A percentile compares a stretch with the other conserved stretches of the same genome.
Evolutionary conservation across 2,113 vertebrate species (phyloP).

Genomic region (Elgaria multicarinata): DNA sequence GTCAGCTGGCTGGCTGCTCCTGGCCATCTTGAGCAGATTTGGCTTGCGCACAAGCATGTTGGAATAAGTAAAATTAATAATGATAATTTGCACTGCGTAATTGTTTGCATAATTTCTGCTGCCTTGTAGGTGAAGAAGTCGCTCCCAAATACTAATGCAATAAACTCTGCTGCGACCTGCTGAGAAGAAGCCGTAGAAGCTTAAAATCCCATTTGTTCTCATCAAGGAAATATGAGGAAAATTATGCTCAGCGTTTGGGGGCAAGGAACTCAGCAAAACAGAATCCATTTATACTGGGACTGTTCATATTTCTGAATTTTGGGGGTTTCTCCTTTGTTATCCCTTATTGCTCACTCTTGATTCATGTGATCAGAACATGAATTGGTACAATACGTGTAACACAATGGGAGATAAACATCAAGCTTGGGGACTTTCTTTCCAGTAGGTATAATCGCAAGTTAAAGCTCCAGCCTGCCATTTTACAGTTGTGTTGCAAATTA

Average conservation of each 20-base stretch:
- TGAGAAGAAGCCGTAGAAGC: conserved; percentile 11
- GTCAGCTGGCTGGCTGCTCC: conserved; percentile 3
- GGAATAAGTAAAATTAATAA: conserved; percentile 37
- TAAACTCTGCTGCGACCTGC: conserved; percentile 14
- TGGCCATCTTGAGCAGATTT: conserved; percentile 8
- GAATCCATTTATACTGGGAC: not conserved
- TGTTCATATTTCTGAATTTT: too few relatives aligned
- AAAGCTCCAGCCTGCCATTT: not conserved
- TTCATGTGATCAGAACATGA: not conserved
- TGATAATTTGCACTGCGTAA: conserved; percentile 34
- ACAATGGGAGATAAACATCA: not conserved
- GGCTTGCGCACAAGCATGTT: not conserved
- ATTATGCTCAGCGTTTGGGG: not conserved
- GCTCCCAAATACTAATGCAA: conserved; percentile 17
- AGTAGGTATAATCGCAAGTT: not conserved
- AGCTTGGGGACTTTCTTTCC: not conserved
- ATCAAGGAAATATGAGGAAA: not conserved
- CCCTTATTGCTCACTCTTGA: not conserved
- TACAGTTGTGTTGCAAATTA: not conserved
- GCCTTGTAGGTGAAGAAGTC: conserved; percentile 30
- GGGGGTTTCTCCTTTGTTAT: too few relatives aligned
- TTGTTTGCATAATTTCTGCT: conserved; percentile 26
- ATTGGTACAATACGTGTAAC: not conserved
- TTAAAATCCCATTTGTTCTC: not conserved
- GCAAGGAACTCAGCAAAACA: not conserved